Base-by-base conservation (phyloP, 2,113 vertebrate species). In the Hemibagrus wyckioides region DNA sequence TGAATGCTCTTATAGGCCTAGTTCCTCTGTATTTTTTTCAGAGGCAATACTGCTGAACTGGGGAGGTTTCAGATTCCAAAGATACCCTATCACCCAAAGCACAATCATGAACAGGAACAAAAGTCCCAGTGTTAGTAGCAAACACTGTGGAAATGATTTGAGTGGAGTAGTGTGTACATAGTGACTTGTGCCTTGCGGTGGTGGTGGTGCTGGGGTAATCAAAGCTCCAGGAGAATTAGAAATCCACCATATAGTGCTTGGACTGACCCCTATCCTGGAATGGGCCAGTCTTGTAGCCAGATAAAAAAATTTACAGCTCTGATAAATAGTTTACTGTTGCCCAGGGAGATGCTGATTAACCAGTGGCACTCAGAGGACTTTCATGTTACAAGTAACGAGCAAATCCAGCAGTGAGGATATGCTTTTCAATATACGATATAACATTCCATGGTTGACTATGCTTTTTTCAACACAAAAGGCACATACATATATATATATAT, bases 261-360 rank as follows among this genome's bases (percentile, higher is more conserved):
- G 17, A 61, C 59, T 82, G 77, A 81, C 79, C 50, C 67, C 67
- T 84, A 86, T 79, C 57, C 33, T 59, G 44, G 63, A 80, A 77
- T 33, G 10, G 28, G 80, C 65, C 80, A 84, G 85, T 88, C 54
- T 73, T 82, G 23, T 63, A 15, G 81, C 28, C 83, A 75, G 88
- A 89, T 86, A 54, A 86, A 87, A 50, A 80, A 80, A 77, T 82
- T 14, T 61, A 17, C 56, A 84, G 80, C 54, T 87, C 83, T 82
- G 61, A 88, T 89, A 88, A 90, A 88, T 83, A 80, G n/a, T 81
- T 83, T 52, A 48, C 76, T 52, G 87, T 90, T 88, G 73, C 87
- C 83, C 84, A 80, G 85, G 86, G 80, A 81, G 82, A 67, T 79
- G 61, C 30, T 10, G 80, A 87, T 75, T 85, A 85, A 87, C 83